Base-by-base conservation (phyloP, 1,140 invertebrate species). In the Bombus polaris region DNA sequence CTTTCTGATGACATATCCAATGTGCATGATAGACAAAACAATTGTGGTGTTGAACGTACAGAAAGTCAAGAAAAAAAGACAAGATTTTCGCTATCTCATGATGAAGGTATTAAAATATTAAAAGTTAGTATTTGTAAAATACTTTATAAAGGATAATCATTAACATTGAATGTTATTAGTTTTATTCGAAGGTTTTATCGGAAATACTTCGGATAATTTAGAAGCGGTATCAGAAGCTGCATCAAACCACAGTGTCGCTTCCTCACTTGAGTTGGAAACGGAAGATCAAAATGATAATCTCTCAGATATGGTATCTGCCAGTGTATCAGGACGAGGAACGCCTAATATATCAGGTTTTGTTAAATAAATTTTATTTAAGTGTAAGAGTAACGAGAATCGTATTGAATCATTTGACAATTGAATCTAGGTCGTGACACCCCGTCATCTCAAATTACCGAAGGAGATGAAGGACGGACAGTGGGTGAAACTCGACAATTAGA, bases 151-250 rank as follows among this genome's bases (percentile, higher is more conserved):
- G 47, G 15, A 37, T 57, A 74, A 62, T 32, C 22, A 59, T 81
- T 90, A 57, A 82, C 32, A 68, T 85, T 82, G 62, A 81, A 85
- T 77, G 71, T 71, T 81, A 66, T 89, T 82, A 95, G 94, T 95
- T 44, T 90, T 95, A 82, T 94, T 95, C 87, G 91, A 94, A 95
- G 97, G 97, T 8, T 97, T 97, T 0, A 96, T 97, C 72, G 98
- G 98, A 9, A 98, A 98, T 93, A 98, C 98, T 0, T 99, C 98
- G 42, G 98, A 99, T 93, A 99, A 99, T 95, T 95, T 98, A 88
- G 98, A 99, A 95, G 98, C 98, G 0, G 98, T 99, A 66, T 99
- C 98, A 15, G 98, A 99, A 95, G 98, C 98, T 18, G 98, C 98
- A 0, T 98, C 98, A 53, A 99, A 98, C 95, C 98, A 99, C 94